phyloP scores from a whole-genome alignment of 92 coral and sea anemone genomes.

The Epizoanthus ramosus region DNA sequence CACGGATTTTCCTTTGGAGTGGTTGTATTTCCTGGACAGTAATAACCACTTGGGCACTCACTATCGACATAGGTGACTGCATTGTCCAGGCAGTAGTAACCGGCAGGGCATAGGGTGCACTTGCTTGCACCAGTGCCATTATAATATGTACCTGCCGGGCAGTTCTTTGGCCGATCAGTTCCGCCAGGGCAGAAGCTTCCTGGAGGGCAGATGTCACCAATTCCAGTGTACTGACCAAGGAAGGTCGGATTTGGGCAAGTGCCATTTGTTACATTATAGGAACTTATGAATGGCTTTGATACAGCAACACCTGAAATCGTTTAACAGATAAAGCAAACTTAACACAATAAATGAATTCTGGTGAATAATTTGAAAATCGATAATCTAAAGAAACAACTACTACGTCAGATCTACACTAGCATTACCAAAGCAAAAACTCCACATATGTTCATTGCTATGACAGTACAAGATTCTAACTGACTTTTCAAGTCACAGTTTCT shows the following conservation, averaged over 20 bases:
- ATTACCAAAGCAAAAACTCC: too few relatives aligned
- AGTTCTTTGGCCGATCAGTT: slow-evolving; percentile 63
- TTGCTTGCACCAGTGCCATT: slow-evolving; percentile 72
- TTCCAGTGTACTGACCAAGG: slow-evolving; percentile 95
- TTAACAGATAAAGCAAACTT: neutral
- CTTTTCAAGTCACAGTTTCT: too few relatives aligned
- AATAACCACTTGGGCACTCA: slow-evolving; percentile 87
- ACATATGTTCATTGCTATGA: too few relatives aligned
- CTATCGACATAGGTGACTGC: slow-evolving; percentile 63
- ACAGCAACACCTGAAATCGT: slow-evolving; percentile 75
- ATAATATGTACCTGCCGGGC: slow-evolving; percentile 84
- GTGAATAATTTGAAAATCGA: too few relatives aligned
- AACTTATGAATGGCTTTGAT: slow-evolving; percentile 80
- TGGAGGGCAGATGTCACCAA: slow-evolving; percentile 93
- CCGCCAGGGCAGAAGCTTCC: slow-evolving; percentile 87
- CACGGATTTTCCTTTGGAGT: slow-evolving; percentile 74
- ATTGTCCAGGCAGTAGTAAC: slow-evolving; percentile 75
- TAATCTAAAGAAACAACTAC: too few relatives aligned
- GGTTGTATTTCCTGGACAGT: slow-evolving; percentile 82
- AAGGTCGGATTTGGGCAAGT: slow-evolving; percentile 84
- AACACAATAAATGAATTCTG: too few relatives aligned
- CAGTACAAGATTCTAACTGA: too few relatives aligned
- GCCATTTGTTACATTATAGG: slow-evolving; percentile 83
- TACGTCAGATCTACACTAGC: too few relatives aligned
- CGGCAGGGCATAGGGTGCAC: slow-evolving; percentile 83